These are phyloP conservation scores for Seriola dumerili DNA, from an alignment of 2,113 vertebrate genomes.

Conservation along the genomic window DNA sequence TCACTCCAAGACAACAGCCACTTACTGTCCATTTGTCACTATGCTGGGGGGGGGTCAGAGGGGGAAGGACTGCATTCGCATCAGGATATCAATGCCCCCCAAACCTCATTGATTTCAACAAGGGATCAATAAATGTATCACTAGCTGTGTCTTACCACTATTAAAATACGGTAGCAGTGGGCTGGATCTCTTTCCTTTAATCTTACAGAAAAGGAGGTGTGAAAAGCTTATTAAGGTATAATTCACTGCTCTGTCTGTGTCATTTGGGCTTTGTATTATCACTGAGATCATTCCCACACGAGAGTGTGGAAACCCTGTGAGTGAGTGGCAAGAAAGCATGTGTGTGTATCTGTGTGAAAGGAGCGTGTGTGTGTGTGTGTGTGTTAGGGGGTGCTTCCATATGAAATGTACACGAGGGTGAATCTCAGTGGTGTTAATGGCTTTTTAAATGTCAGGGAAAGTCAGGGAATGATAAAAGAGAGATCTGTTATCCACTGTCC, in stretches of 20 bases:
- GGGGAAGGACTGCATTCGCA: slow-evolving; percentile 54
- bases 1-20: slow-evolving; percentile 74
- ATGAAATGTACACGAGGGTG: slow-evolving; percentile 83
- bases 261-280: slow-evolving; percentile 77
- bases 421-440: slow-evolving; percentile 85
- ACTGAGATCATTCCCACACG: slow-evolving; percentile 63
- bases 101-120: slow-evolving; percentile 60
- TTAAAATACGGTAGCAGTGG: slow-evolving; percentile 45
- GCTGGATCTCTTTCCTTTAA: slow-evolving; percentile 57
- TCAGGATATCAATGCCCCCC: slow-evolving; percentile 56
- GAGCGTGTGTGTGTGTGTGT: slow-evolving; percentile 17
- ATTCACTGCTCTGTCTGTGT: slow-evolving; percentile 77
- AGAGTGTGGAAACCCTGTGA: slow-evolving; percentile 33
- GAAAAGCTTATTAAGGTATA: slow-evolving; percentile 82
- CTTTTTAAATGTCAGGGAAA: slow-evolving; percentile 91
- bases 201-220: slow-evolving; percentile 66
- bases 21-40: slow-evolving; percentile 72
- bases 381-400: slow-evolving; percentile 59
- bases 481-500: slow-evolving; percentile 87
- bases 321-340: slow-evolving; percentile 59
- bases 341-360: background rate
- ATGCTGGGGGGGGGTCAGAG: background rate
- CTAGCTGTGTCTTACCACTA: slow-evolving; percentile 36
- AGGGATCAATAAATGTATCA: slow-evolving; percentile 60
- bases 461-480: slow-evolving; percentile 88